Conservation (phyloP, 2,113 vertebrate genomes). For the Pongo abelii region DNA sequence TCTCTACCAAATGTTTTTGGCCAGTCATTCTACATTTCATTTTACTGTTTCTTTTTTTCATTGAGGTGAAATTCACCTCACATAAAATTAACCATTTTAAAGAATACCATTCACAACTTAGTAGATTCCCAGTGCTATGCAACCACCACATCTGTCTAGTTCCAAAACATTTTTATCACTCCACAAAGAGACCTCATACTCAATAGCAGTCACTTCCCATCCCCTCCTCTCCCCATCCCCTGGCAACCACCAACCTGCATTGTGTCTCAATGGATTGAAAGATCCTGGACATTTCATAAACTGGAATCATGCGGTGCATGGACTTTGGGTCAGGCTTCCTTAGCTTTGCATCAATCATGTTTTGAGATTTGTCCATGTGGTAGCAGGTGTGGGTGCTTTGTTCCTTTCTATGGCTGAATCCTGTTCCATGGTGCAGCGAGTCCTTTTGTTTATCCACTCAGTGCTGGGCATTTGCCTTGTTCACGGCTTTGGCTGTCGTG, state of each 20-base stretch:
- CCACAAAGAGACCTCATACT: fast-evolving
- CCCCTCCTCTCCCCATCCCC: background rate
- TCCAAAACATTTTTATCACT: background rate
- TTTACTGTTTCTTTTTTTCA: background rate
- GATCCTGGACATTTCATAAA: background rate
- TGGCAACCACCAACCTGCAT: background rate
- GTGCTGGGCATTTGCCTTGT: fast-evolving
- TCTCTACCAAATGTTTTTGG: background rate
- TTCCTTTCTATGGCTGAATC: background rate
- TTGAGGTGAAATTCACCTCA: background rate
- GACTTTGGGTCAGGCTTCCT: background rate
- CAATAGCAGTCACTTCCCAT: background rate
- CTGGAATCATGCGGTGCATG: fast-evolving
- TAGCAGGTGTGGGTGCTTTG: fast-evolving
- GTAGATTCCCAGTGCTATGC: background rate
- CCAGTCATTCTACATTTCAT: background rate
- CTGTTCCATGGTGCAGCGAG: fast-evolving
- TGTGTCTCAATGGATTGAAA: background rate
- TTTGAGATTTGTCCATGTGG: background rate
- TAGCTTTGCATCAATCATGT: background rate
- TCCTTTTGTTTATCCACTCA: background rate
- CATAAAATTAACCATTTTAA: background rate
- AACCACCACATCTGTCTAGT: fast-evolving
- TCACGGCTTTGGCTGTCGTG: background rate
- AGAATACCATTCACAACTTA: background rate